Percentiles rank a stretch among this genome's conserved stretches.
Evolutionary conservation across 2,797 vertebrate species (phyloP).

Genomic region (Catamblyrhynchus diadema): DNA sequence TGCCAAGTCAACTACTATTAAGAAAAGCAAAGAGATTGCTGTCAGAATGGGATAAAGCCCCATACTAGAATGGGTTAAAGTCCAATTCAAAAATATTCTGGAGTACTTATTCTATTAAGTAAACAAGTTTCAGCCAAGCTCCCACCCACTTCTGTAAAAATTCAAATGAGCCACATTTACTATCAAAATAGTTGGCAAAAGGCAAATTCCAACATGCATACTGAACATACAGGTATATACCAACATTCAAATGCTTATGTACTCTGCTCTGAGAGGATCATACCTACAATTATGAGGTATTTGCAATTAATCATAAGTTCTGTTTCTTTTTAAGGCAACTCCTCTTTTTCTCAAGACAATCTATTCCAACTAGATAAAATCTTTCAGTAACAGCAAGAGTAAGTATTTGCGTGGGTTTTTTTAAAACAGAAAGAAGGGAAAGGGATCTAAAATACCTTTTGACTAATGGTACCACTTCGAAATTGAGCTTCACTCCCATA

Average conservation of each 20-base stretch:
- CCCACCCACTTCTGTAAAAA: slow-evolving; percentile 25
- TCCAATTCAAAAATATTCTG: not conserved
- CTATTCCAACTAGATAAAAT: not conserved
- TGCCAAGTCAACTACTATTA: not conserved
- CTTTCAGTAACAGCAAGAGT: not conserved
- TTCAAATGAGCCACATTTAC: slow-evolving; percentile 41
- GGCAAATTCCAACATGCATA: slow-evolving; percentile 35
- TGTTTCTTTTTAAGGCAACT: not conserved
- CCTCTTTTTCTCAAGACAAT: not conserved
- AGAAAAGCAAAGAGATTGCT: not conserved
- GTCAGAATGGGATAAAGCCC: not conserved
- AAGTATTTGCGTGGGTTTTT: not conserved
- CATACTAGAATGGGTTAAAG: not conserved
- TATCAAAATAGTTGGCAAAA: slow-evolving; percentile 50
- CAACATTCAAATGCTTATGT: not conserved
- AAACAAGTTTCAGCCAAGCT: not conserved
- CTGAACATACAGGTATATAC: slow-evolving; percentile 37
- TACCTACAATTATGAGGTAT: not conserved
- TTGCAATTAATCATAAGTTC: not conserved
- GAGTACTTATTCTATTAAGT: not conserved
- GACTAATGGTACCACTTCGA: not conserved
- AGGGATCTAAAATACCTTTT: not conserved
- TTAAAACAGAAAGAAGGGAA: not conserved
- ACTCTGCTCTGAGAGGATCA: not conserved
- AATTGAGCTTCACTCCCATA: not conserved